These are phyloP conservation scores for Mobula hypostoma DNA, from an alignment of 2,113 vertebrate genomes.

Conservation along the genomic window DNA sequence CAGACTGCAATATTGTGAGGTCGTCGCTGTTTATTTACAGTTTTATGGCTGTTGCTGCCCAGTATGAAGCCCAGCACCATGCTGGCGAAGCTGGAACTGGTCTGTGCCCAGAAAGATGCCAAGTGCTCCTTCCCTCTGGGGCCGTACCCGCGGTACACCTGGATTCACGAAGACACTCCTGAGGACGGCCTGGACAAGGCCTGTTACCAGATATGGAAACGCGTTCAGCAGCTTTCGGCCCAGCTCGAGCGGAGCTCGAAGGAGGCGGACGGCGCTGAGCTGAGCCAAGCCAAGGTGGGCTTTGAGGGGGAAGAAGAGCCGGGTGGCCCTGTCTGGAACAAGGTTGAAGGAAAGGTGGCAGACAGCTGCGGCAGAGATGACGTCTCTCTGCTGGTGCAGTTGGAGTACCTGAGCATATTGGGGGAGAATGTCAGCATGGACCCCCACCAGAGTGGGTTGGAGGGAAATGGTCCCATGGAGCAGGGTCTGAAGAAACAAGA, in stretches of 20 bases:
- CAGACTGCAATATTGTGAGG: background rate
- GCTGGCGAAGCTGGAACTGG: conserved; percentile 28
- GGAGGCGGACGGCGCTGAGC: background rate
- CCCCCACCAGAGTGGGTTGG: background rate
- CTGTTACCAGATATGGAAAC: conserved; percentile 67
- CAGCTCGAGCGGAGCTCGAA: conserved; percentile 41
- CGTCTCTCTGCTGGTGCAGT: conserved; percentile 50
- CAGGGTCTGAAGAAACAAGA: background rate
- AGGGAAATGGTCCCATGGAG: background rate
- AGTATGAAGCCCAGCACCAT: background rate
- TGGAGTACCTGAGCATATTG: conserved; percentile 50
- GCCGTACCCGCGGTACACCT: conserved; percentile 66
- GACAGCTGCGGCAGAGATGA: conserved; percentile 43
- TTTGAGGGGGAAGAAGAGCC: background rate
- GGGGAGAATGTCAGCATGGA: conserved; percentile 43
- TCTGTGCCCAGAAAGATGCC: conserved; percentile 35
- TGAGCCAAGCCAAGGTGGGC: background rate
- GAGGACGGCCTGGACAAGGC: conserved; percentile 59
- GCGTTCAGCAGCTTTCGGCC: conserved; percentile 45
- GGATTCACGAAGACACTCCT: conserved; percentile 64
- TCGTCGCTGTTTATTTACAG: conserved; percentile 22
- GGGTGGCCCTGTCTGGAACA: too few species aligned
- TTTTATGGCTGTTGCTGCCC: background rate
- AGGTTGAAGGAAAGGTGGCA: background rate
- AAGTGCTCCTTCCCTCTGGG: conserved; percentile 50